These are phyloP conservation scores for Falco biarmicus DNA, from an alignment of 2,797 vertebrate species.

Conservation along the genomic window DNA sequence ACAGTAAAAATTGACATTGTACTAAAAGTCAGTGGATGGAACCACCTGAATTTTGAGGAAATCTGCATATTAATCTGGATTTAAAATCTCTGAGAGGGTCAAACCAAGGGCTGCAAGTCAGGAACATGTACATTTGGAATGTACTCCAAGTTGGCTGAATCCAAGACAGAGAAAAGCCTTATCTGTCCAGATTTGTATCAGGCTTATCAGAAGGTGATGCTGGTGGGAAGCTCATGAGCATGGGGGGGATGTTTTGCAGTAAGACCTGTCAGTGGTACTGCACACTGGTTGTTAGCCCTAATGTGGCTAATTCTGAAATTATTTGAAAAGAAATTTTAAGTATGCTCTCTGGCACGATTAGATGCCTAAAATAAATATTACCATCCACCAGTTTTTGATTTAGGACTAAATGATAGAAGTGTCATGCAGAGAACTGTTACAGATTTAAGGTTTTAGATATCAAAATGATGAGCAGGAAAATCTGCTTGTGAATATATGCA, in stretches of 20 bases:
- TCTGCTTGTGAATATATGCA: neutral
- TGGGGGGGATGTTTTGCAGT: neutral
- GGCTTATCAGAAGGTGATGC: neutral
- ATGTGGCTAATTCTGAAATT: neutral
- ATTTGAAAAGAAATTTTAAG: neutral
- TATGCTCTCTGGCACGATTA: neutral
- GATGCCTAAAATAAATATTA: neutral
- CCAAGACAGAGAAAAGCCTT: neutral
- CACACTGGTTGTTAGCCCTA: neutral
- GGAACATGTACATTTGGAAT: rapidly evolving
- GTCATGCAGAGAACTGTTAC: neutral
- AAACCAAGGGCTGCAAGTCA: neutral
- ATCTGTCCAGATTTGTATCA: neutral
- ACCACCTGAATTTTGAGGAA: neutral
- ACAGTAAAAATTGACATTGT: neutral
- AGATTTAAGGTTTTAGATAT: neutral
- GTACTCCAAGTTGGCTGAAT: neutral
- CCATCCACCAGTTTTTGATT: neutral
- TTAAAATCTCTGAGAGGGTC: neutral
- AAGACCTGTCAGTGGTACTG: neutral
- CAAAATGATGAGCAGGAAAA: neutral
- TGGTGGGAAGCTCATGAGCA: neutral
- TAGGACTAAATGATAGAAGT: neutral
- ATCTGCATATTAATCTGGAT: neutral
- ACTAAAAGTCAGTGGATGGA: neutral